phyloP scores from a whole-genome alignment of 1,140 invertebrate genomes.

The Anastrepha obliqua region DNA sequence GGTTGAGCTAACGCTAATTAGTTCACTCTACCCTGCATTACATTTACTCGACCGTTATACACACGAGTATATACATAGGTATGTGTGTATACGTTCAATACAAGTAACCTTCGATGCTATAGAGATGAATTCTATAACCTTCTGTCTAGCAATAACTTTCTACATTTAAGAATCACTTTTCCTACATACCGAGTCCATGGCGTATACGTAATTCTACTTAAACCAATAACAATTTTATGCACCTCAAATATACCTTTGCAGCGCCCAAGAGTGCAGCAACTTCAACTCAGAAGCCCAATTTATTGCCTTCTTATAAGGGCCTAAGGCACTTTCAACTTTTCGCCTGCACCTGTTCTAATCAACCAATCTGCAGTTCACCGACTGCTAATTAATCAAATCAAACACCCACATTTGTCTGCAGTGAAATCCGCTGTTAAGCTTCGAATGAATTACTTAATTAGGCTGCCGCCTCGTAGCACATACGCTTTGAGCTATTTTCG shows the following conservation, averaged over 20 bases:
- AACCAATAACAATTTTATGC: neutral
- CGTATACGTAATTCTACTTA: neutral
- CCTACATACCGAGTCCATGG: no score
- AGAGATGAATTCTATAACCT: no score
- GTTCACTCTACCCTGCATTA: no score
- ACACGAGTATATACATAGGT: no score
- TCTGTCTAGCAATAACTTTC: no score
- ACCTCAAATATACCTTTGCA: neutral
- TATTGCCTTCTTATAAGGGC: neutral
- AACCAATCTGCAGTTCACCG: neutral
- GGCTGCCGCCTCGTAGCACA: slow-evolving; percentile 3
- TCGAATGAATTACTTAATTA: slow-evolving; percentile 37
- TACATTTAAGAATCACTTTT: no score
- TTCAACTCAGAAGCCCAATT: neutral
- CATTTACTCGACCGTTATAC: no score
- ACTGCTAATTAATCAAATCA: slow-evolving; percentile 49
- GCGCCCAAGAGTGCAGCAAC: neutral
- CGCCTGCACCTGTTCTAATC: neutral
- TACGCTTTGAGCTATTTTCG: neutral
- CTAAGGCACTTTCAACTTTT: neutral
- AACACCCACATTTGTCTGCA: slow-evolving; percentile 42
- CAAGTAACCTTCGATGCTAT: no score
- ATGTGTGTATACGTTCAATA: no score
- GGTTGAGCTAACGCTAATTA: no score
- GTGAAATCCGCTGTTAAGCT: slow-evolving; percentile 30